Conservation (phyloP, 1,140 invertebrate species). For the Platyscapa corneri region DNA sequence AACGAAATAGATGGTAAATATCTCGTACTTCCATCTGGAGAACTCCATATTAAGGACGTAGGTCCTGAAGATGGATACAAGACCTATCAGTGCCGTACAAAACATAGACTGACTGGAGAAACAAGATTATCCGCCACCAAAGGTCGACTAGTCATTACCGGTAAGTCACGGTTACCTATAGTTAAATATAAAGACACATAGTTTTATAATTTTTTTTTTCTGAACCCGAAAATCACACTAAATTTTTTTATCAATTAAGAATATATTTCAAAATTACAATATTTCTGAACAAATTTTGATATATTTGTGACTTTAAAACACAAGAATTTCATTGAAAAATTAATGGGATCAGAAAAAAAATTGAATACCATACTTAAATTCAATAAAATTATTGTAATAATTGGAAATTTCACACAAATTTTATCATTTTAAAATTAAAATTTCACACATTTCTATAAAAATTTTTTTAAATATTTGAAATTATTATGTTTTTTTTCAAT, state of each 20-base stretch:
- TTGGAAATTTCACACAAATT: constrained; percentile 7
- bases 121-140: constrained; percentile 94
- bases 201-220: constrained; percentile 12
- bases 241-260: not conserved
- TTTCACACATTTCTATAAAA: too few species aligned
- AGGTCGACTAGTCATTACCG: constrained; percentile 94
- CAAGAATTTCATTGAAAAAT: not conserved
- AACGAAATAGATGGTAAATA: constrained; percentile 89
- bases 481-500: too few species aligned
- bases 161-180: constrained; percentile 74
- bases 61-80: constrained; percentile 95
- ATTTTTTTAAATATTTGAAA: too few species aligned
- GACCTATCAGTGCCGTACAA: constrained; percentile 94
- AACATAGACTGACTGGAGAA: constrained; percentile 94
- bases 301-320: not conserved
- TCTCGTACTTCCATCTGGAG: constrained; percentile 92
- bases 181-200: not conserved
- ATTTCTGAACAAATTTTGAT: not conserved
- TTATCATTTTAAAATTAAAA: too few species aligned
- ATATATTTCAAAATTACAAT: constrained; percentile 3
- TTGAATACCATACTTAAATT: constrained; percentile 25
- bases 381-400: not conserved
- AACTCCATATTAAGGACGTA: constrained; percentile 94
- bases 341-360: constrained; percentile 22
- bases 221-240: not conserved